phyloP scores from a whole-genome alignment of 2,797 vertebrate species.

The Micropoecilia bifurca region DNA sequence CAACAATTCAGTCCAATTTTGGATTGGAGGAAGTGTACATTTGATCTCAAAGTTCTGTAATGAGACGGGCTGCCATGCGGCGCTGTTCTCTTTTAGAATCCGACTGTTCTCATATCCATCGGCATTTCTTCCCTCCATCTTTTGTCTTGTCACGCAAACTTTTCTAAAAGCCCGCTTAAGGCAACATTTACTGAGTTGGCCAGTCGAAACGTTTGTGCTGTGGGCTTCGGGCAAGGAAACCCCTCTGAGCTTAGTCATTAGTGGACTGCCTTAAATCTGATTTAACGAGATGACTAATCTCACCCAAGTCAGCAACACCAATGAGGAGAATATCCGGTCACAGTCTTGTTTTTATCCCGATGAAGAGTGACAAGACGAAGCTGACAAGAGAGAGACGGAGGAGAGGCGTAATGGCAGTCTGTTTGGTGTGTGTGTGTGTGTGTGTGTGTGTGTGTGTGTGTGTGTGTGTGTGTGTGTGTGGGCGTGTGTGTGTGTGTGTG shows the following conservation, averaged over 20 bases:
- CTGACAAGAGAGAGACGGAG: conserved; percentile 63
- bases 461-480: background rate
- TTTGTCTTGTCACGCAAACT: conserved; percentile 26
- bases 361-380: conserved; percentile 76
- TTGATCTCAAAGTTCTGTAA: background rate
- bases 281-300: conserved; percentile 82
- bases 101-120: background rate
- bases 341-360: conserved; percentile 78
- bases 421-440: conserved; percentile 14
- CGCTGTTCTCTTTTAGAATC: background rate
- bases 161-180: conserved; percentile 34
- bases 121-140: background rate
- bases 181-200: conserved; percentile 41
- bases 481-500: background rate
- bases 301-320: conserved; percentile 76
- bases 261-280: conserved; percentile 76
- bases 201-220: conserved; percentile 48
- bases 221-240: conserved; percentile 63
- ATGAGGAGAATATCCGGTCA: conserved; percentile 77
- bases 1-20: background rate
- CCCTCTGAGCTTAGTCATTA: conserved; percentile 78
- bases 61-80: background rate
- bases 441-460: background rate
- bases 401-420: conserved; percentile 44
- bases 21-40: background rate